Conservation (phyloP, 2,113 vertebrate species). For the Tachysurus vachellii region DNA sequence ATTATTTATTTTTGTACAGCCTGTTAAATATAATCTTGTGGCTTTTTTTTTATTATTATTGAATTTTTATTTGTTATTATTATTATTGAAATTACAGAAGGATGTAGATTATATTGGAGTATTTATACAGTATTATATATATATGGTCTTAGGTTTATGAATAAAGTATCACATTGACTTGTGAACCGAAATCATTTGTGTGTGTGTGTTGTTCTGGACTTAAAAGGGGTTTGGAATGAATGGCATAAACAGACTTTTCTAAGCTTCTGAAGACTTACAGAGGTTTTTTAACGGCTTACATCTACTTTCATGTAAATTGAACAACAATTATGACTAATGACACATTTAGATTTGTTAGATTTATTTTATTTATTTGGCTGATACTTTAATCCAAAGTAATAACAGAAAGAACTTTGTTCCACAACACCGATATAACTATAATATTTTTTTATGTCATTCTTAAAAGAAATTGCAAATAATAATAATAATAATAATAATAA, state of each 20-base stretch:
- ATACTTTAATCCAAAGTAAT: neutral
- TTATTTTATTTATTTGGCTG: neutral
- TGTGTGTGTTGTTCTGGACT: conserved; percentile 39
- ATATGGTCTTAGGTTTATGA: conserved; percentile 74
- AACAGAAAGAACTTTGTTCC: neutral
- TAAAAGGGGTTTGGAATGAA: neutral
- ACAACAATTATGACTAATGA: neutral
- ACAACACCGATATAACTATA: neutral
- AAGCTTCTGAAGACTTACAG: neutral
- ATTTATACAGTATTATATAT: conserved; percentile 95
- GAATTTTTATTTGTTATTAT: conserved; percentile 75
- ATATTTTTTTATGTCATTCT: neutral
- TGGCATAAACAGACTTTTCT: neutral
- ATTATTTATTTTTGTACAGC: conserved; percentile 99
- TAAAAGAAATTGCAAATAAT: neutral
- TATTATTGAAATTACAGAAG: conserved; percentile 78
- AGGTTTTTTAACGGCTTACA: no score
- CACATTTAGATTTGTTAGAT: neutral
- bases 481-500: no score
- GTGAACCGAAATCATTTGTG: conserved; percentile 50
- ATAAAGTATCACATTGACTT: conserved; percentile 76
- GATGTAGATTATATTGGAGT: conserved; percentile 96
- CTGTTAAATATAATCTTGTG: conserved; percentile 95
- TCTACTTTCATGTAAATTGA: neutral
- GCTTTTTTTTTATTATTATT: conserved; percentile 80